phyloP scores from a whole-genome alignment of 2,113 vertebrate genomes.

The Varanus komodoensis region DNA sequence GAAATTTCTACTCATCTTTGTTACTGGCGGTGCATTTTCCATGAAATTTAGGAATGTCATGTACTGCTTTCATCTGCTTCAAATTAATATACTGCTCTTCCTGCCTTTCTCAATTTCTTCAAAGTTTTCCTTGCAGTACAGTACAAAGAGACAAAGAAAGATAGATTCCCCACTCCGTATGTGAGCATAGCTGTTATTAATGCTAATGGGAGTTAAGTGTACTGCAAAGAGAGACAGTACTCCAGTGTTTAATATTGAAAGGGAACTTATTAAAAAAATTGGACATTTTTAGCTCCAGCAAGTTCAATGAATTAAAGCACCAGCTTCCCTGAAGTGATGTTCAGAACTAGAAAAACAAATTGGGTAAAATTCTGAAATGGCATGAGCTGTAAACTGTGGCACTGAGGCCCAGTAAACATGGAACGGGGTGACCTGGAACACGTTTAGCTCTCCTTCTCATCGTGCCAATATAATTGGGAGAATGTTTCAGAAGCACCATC shows the following conservation, averaged over 20 bases:
- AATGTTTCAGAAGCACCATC: not conserved
- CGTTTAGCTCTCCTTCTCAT: not conserved
- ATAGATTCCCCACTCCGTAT: conserved; percentile 61
- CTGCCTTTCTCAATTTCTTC: conserved; percentile 72
- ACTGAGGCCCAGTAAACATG: not conserved
- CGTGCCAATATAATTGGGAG: not conserved
- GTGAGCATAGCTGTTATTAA: conserved; percentile 65
- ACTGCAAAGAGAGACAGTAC: conserved; percentile 61
- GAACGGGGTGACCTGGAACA: not conserved
- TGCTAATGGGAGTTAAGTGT: conserved; percentile 75
- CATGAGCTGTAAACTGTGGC: conserved; percentile 20
- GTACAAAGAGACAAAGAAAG: conserved; percentile 73
- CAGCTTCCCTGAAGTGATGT: conserved; percentile 60
- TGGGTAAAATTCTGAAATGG: conserved; percentile 58
- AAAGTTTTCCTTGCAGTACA: conserved; percentile 67
- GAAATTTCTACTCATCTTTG: conserved; percentile 78
- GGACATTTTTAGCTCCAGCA: conserved; percentile 67
- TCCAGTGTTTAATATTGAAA: conserved; percentile 69
- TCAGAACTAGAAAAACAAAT: conserved; percentile 47
- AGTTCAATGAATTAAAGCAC: conserved; percentile 63
- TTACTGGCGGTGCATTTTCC: conserved; percentile 71
- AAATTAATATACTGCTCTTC: conserved; percentile 71
- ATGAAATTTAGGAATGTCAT: conserved; percentile 72
- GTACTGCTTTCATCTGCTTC: conserved; percentile 76
- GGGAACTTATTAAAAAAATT: conserved; percentile 64